These are phyloP conservation scores for Sceloporus undulatus DNA, from an alignment of 2,113 vertebrate genomes.

Conservation along the genomic window DNA sequence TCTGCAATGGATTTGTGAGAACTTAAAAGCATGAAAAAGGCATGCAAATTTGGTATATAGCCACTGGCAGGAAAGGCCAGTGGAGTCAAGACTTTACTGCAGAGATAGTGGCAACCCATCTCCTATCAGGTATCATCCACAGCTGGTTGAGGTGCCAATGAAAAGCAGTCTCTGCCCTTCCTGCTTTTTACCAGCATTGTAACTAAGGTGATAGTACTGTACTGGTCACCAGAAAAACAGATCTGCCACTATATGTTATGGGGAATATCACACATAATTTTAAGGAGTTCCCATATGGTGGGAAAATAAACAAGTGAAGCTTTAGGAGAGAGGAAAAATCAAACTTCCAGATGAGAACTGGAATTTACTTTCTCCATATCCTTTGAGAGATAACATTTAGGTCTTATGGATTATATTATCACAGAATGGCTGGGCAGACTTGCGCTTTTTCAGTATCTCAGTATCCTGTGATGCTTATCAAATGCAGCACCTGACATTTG, in stretches of 20 bases:
- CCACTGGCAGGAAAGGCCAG: not conserved
- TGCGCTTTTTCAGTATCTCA: slow-evolving; percentile 4
- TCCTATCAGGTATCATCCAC: not conserved
- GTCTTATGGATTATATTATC: not conserved
- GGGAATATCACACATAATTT: not conserved
- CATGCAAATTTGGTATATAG: not conserved
- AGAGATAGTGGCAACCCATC: not conserved
- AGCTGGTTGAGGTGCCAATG: not conserved
- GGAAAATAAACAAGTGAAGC: not conserved
- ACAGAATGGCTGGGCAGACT: slow-evolving; percentile 3
- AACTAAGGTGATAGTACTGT: not conserved
- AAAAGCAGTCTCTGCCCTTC: not conserved
- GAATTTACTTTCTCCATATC: slow-evolving; percentile 4
- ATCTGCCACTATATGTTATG: not conserved
- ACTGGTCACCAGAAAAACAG: not conserved
- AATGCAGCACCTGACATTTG: slow-evolving; percentile 25
- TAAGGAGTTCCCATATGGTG: not conserved
- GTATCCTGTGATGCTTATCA: not conserved
- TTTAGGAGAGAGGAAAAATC: not conserved
- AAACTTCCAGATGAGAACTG: not conserved
- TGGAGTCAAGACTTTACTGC: not conserved
- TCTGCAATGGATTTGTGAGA: not conserved
- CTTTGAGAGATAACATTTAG: not conserved
- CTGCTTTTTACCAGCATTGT: not conserved
- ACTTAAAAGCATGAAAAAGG: not conserved